Evolutionary conservation across 2,113 vertebrate species (phyloP), one percentile per base, ranked within the genome.

Genomic region (Ptychochromis oligacanthus): DNA sequence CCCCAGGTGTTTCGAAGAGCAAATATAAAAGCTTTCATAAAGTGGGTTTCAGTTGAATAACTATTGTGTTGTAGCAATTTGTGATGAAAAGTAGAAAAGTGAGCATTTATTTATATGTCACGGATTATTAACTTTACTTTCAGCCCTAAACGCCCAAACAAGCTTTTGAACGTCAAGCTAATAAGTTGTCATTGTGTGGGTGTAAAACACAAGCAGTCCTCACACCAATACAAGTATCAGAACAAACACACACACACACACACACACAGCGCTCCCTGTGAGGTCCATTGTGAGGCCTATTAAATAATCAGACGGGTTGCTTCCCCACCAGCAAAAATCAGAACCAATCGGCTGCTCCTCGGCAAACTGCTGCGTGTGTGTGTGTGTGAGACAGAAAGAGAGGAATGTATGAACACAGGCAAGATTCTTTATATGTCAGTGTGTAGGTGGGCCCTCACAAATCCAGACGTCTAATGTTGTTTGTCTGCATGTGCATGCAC

Each of bases 231-330:
- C 36, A 54, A 65, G n/a, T 15, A 85, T 20, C 14, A 57, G 26
- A 55, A 4, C 55, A 56, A 12, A 56, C 75, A 82, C 72, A 83
- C 20, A 38, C 79, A 70, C 43, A 49, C n/a, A n/a, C 28, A 31
- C 28, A 31, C 64, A 70, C 58, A 38, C 11, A 67, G 1, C 49
- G 54, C 80, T 82, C 82, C 22, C 17, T 81, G 83, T 82, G 91
- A 87, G 86, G 70, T 84, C 84, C 77, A 70, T 86, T 92, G 36
- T 76, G 10, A 89, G 80, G 10, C 38, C 83, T 67, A 90, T 92
- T 91, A 92, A 93, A 92, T 92, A 88, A 94, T 94, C 89, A 92
- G 87, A 46, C 54, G 8, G 14, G 60, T 90, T 86, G 88, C 83
- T 78, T 79, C 86, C 88, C 91, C 79, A 87, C 91, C 31, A 83